Base-by-base conservation (phyloP, 2,888 invertebrate species). In the Tinea semifulvella region DNA sequence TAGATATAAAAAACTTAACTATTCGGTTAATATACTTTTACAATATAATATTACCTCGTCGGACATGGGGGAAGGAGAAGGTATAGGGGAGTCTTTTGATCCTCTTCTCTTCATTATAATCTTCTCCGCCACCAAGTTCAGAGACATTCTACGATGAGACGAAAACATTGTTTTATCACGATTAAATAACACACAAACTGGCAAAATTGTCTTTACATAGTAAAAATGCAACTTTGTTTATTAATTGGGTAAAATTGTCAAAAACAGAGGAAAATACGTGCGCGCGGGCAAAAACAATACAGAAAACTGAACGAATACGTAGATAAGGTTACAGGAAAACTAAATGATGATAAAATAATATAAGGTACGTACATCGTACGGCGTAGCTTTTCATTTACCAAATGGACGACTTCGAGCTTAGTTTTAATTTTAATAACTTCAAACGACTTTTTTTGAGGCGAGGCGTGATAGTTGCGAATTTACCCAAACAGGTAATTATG, bases 271-370 rank as follows among this genome's bases (percentile, higher is more conserved):
- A 14, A 31, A 31, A 26, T 58, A 57, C 77, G 77, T 73, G 60
- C 71, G 73, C 57, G 52, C 70, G 53, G 60, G 52, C 50, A 60
- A 69, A 69, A 68, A 63, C 65, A 58, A 63, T 66, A 61, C 54
- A 66, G 74, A 76, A 74, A 75, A 79, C 77, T 79, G 72, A 42
- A 42, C 43, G 13, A 19, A 13, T 17, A 13, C 42, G 14, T 2
- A 11, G 43, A 43, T 43, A 43, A 28, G 22, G 51, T 54, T 54
- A 56, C 66, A 68, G 73, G 72, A 72, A 74, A 76, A 73, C 40
- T 42, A 20, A 25, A 22, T 42, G 42, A 42, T 27, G 27, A n/a
- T n/a, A 42, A 19, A n/a, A 17, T 22, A 22, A 7, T 22, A 22
- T n/a, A n/a, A 39, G 39, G 39, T 26, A 26, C n/a, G 26, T 26